Percentiles rank a stretch among this genome's conserved stretches.
Evolutionary conservation across 2,113 vertebrate genomes (phyloP).

Genomic region (Aldabrachelys gigantea): DNA sequence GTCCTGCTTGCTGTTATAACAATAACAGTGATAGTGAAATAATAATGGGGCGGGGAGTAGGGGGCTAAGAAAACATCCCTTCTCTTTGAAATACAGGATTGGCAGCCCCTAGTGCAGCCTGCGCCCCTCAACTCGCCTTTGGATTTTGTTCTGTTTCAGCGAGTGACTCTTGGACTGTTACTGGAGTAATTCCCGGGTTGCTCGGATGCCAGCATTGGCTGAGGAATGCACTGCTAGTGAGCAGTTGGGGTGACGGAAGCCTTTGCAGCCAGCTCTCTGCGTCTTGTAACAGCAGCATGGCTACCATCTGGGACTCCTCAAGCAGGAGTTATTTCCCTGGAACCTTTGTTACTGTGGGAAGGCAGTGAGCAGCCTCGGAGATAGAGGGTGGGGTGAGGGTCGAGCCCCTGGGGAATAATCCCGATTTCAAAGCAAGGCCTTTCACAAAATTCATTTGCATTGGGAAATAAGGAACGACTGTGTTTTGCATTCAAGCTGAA

Average conservation of each 20-base stretch:
- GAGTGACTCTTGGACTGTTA: conserved; percentile 66
- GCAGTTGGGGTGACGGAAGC: conserved; percentile 45
- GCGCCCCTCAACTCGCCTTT: accelerated
- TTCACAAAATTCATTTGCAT: conserved; percentile 55
- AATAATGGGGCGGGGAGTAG: no score
- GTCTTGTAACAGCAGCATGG: conserved; percentile 72
- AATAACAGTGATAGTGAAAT: no score
- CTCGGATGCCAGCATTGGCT: conserved; percentile 75
- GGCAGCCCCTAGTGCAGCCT: background rate
- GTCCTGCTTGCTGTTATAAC: no score
- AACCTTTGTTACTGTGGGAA: conserved; percentile 63
- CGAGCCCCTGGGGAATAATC: conserved; percentile 75
- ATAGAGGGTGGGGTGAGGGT: conserved; percentile 68
- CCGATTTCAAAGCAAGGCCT: conserved; percentile 59
- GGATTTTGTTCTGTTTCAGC: conserved; percentile 30
- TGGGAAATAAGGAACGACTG: conserved; percentile 41
- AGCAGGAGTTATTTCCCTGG: conserved; percentile 67
- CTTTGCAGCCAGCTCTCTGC: background rate
- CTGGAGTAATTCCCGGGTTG: conserved; percentile 79
- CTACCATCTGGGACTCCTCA: conserved; percentile 86
- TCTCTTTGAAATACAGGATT: no score
- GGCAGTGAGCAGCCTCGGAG: conserved; percentile 64
- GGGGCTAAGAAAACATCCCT: no score
- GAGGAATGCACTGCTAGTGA: conserved; percentile 73
- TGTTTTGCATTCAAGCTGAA: conserved; percentile 38